Evolutionary conservation across 1,140 invertebrate species (phyloP).

Genomic region (Ptiloglossa arizonensis): DNA sequence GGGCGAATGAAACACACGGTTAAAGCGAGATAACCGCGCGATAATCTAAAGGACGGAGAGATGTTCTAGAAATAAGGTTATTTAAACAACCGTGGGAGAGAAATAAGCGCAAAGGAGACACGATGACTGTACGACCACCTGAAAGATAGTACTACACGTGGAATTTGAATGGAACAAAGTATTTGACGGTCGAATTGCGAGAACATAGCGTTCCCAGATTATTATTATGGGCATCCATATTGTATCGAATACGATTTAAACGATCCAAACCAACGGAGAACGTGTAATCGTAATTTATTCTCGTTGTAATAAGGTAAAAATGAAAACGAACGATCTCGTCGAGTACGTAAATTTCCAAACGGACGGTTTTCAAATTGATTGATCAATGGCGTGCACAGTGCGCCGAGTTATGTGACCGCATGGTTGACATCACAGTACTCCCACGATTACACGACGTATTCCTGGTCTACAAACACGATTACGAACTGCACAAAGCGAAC

Average conservation of each 20-base stretch:
- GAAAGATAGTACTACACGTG: neutral
- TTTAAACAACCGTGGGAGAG: too few species aligned
- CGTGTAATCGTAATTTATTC: neutral
- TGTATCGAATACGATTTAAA: slow-evolving; percentile 3
- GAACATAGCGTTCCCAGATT: neutral
- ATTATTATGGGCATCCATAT: slow-evolving; percentile 4
- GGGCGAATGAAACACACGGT: too few species aligned
- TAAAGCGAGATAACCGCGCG: too few species aligned
- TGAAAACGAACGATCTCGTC: neutral
- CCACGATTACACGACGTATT: neutral
- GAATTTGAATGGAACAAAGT: slow-evolving; percentile 16
- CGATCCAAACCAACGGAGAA: neutral
- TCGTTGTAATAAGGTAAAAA: neutral
- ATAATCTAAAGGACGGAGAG: too few species aligned
- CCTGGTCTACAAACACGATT: neutral
- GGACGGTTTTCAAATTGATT: neutral
- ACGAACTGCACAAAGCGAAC: slow-evolving; percentile 2
- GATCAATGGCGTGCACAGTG: neutral
- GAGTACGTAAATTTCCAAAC: neutral
- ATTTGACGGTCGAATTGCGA: neutral
- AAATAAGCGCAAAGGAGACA: too few species aligned
- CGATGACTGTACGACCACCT: too few species aligned
- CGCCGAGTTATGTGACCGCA: neutral
- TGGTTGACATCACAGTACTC: neutral
- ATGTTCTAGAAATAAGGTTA: too few species aligned